Conservation (phyloP, 2,888 invertebrate species). For the Prionchulus punctatus region DNA sequence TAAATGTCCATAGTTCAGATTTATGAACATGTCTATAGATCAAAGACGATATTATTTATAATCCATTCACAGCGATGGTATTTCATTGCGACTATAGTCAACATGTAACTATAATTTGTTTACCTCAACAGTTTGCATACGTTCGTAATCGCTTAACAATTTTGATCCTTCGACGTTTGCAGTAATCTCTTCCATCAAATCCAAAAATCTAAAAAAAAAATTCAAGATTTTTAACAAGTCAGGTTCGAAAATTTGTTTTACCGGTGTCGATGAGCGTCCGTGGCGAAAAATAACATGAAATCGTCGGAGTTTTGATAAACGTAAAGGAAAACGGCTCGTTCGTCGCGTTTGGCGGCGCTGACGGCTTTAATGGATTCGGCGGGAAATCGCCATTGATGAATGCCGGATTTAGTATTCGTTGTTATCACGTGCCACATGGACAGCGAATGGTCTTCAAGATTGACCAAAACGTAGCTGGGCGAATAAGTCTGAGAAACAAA, state of each 20-base stretch:
- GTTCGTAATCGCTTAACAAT: slow-evolving; percentile 17
- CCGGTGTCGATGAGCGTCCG: slow-evolving; percentile 51
- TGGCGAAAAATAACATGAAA: slow-evolving; percentile 94
- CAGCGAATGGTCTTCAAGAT: slow-evolving; percentile 79
- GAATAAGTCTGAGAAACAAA: slow-evolving; percentile 44
- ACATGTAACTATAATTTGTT: too few species aligned
- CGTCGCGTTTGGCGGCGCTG: slow-evolving; percentile 72
- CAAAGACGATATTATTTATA: too few species aligned
- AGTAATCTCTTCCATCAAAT: slow-evolving; percentile 66
- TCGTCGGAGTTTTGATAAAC: slow-evolving; percentile 95
- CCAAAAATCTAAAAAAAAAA: slow-evolving; percentile 46
- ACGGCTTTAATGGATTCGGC: slow-evolving; percentile 74
- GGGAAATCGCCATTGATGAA: slow-evolving; percentile 83
- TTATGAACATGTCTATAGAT: too few species aligned
- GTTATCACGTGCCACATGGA: slow-evolving; percentile 57
- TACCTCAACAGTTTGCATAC: slow-evolving; percentile 19
- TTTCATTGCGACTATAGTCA: too few species aligned
- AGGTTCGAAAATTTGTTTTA: too few species aligned
- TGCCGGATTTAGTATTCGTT: slow-evolving; percentile 22
- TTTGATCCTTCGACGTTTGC: slow-evolving; percentile 57
- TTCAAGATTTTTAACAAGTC: too few species aligned
- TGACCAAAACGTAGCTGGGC: slow-evolving; percentile 88
- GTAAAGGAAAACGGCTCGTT: slow-evolving; percentile 83
- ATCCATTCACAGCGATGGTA: too few species aligned
- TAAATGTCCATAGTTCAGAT: too few species aligned